phyloP scores from a whole-genome alignment of 92 coral and sea anemone species.

The Zoanthus gigantus region DNA sequence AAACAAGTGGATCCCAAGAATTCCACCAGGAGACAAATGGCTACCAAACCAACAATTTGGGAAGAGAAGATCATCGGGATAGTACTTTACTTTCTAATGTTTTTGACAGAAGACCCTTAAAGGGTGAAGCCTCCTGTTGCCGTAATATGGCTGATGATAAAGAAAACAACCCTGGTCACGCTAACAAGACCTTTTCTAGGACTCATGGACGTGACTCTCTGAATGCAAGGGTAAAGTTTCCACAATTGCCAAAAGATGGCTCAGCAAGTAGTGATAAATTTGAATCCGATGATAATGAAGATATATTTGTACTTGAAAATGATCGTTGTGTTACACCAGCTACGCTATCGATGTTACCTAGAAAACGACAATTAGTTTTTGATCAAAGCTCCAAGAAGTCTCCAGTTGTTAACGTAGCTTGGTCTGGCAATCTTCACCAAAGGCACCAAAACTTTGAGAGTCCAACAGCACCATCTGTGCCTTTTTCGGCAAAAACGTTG shows the following conservation, averaged over 20 bases:
- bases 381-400: constrained; percentile 62
- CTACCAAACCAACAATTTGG: neutral
- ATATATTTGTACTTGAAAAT: constrained; percentile 61
- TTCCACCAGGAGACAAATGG: neutral
- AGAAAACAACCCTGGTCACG: neutral
- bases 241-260: neutral
- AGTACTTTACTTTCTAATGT: neutral
- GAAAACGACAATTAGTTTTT: constrained; percentile 47
- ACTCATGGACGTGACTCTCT: neutral
- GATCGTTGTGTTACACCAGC: constrained; percentile 33
- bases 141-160: neutral
- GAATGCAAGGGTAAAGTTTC: constrained; percentile 36
- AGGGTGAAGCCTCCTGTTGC: neutral
- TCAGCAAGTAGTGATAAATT: neutral
- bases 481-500: neutral
- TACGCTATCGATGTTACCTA: constrained; percentile 37
- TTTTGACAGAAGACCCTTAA: neutral
- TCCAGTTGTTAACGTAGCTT: constrained; percentile 71
- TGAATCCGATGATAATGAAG: constrained; percentile 50
- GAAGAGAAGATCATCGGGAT: neutral
- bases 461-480: constrained; percentile 7
- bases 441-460: neutral
- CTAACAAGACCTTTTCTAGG: neutral
- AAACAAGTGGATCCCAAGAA: neutral
- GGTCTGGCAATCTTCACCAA: constrained; percentile 19